These are phyloP conservation scores for Mastigias papua DNA, from an alignment of 30 jellyfish, hydroid and myxozoan species.

Conservation along the genomic window DNA sequence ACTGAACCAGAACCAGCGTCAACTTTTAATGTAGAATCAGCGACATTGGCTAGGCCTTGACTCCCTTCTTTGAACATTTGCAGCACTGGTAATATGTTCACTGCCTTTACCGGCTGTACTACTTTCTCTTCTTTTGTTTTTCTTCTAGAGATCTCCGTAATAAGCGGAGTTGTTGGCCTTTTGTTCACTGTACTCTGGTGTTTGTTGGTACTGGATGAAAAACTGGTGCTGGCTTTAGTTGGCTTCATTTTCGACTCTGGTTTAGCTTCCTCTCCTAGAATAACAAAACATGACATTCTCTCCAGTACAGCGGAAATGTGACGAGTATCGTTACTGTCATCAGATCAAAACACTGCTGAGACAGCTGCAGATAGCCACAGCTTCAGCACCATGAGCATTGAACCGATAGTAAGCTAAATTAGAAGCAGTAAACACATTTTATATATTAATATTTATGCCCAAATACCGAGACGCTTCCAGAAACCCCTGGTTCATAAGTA, in stretches of 20 bases:
- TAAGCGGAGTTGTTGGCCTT: slow-evolving; percentile 28
- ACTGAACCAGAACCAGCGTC: slow-evolving; percentile 16
- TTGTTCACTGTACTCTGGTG: slow-evolving; percentile 34
- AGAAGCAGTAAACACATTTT: no score
- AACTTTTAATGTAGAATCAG: neutral
- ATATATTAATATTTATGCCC: no score
- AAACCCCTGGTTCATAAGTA: no score
- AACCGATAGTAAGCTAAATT: no score
- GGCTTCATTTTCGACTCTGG: slow-evolving; percentile 13
- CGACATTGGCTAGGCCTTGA: neutral
- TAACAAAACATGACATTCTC: neutral
- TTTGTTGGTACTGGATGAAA: neutral
- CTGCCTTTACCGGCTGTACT: neutral
- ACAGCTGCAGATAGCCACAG: no score
- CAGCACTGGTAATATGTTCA: neutral
- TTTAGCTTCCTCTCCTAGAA: slow-evolving; percentile 27
- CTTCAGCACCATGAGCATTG: no score
- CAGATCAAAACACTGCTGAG: no score
- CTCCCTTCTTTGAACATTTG: neutral
- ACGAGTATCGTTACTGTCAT: no score
- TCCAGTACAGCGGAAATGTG: neutral
- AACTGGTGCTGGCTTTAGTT: neutral
- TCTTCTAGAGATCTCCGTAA: neutral
- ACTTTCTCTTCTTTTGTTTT: neutral
- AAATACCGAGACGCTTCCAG: no score